Percentiles rank a stretch among this genome's conserved stretches.
These are phyloP conservation scores for Cephus rjabovi DNA, from an alignment of 2,888 invertebrate genomes.

Conservation along the genomic window DNA sequence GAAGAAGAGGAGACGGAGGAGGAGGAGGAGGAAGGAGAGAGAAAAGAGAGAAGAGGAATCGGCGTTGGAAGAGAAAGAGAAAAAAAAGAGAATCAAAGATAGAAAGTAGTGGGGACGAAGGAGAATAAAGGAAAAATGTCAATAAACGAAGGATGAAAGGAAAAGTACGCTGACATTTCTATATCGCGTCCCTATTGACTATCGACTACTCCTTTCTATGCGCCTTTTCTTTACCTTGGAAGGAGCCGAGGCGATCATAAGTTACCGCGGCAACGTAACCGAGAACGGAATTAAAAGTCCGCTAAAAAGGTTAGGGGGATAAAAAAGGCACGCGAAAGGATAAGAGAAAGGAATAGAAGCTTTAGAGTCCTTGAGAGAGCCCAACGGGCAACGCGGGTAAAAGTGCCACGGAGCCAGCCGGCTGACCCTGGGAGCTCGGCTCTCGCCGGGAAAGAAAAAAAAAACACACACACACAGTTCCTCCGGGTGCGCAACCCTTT, in stretches of 20 bases:
- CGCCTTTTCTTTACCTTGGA: conserved; percentile 23
- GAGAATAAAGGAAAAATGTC: conserved; percentile 18
- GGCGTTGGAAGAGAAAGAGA: conserved; percentile 9
- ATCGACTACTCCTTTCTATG: conserved; percentile 18
- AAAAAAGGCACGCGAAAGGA: conserved; percentile 63
- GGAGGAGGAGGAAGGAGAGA: conserved; percentile 22
- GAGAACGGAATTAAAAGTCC: conserved; percentile 53
- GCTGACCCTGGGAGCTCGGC: conserved; percentile 60
- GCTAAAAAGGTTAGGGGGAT: conserved; percentile 61
- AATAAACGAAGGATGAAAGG: background rate
- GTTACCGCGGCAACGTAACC: conserved; percentile 11
- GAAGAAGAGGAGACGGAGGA: conserved; percentile 28
- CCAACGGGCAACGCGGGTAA: conserved; percentile 62
- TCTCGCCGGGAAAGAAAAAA: background rate
- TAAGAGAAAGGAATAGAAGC: conserved; percentile 66
- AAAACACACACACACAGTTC: background rate
- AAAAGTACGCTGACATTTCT: background rate
- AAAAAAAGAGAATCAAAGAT: conserved; percentile 3
- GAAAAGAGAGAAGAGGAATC: conserved; percentile 3
- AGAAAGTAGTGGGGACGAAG: conserved; percentile 10
- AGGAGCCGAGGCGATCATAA: conserved; percentile 20
- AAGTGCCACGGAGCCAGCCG: conserved; percentile 63
- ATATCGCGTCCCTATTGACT: background rate
- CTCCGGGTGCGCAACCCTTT: conserved; percentile 5
- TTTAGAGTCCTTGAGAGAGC: conserved; percentile 63